Evolutionary conservation across 2,888 invertebrate genomes (phyloP), one percentile per base, ranked within the genome.

Genomic region (Nephrocerus scutellatus): DNA sequence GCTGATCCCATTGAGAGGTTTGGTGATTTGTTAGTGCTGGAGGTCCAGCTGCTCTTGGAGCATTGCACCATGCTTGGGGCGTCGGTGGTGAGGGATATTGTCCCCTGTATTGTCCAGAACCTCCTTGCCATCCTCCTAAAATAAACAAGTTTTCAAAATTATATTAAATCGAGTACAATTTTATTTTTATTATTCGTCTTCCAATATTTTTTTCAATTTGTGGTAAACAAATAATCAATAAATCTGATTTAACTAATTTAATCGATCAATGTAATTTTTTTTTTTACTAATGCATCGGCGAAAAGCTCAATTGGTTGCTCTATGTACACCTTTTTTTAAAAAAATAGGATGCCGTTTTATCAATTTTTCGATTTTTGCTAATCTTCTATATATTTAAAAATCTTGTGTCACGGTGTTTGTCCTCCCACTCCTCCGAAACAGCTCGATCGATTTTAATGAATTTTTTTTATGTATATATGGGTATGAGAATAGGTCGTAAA

Each of bases 51-150:
- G 66, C 57, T 35, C 64, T 54, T 13, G 66, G 65, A 30, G 61
- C 56, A 39, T 54, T 57, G 7, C 62, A 64, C 64, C 64, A 65
- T 10, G 53, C 48, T 48, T 65, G 65, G 22, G 65, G 66, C n/a
- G 63, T 56, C 10, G 58, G 56, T 28, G 65, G 52, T 9, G 66
- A 46, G n/a, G 64, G 63, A 57, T 68, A 70, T 56, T 71, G 71
- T 15, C 63, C 63, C 36, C 71, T 64, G 55, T 76, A 68, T 46
- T 65, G 69, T 41, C 57, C 56, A n/a, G 57, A 55, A 53, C 76
- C 76, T 54, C 76, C 75, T 53, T 79, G 76, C 82, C 82, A 82
- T 59, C 76, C 74, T 69, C 62, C 72, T 74, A 40, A 30, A 57
- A 51, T 23, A 7, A 21, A 5, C 3, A n/a, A 6, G 13, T 12